Percentiles rank a stretch among this genome's conserved stretches.
phyloP scores from a whole-genome alignment of 2,113 vertebrate species.

The Ciconia boyciana region DNA sequence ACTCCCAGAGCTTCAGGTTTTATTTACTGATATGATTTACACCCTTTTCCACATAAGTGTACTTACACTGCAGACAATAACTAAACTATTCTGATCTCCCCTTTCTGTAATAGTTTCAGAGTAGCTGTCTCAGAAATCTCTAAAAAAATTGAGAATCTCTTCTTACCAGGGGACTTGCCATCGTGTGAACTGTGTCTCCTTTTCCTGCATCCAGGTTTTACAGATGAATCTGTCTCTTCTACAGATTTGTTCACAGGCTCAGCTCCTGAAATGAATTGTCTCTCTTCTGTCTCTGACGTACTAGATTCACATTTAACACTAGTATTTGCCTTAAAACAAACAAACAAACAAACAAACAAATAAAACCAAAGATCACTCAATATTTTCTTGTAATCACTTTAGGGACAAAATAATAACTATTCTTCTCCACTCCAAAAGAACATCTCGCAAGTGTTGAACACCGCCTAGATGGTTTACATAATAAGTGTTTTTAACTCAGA shows the following conservation, averaged over 20 bases:
- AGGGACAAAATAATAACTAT: not conserved
- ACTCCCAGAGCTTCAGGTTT: not conserved
- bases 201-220: constrained; percentile 43
- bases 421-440: not conserved
- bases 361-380: constrained; percentile 6
- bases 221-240: constrained; percentile 28
- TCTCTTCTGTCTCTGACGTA: constrained; percentile 33
- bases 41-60: not conserved
- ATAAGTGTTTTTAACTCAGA: not conserved
- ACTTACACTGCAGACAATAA: not conserved
- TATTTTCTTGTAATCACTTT: not conserved
- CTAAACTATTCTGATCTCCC: not conserved
- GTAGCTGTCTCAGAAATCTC: not conserved
- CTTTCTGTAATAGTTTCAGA: not conserved
- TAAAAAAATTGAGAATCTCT: not conserved
- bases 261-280: constrained; percentile 45
- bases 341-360: not conserved
- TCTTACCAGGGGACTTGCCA: constrained; percentile 60
- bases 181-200: constrained; percentile 39
- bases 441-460: not conserved
- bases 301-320: not conserved
- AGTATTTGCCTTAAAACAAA: constrained; percentile 5
- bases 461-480: not conserved
- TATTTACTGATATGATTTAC: not conserved
- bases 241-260: not conserved